Conservation (phyloP, 2,888 invertebrate genomes). For the Catocala nupta region DNA sequence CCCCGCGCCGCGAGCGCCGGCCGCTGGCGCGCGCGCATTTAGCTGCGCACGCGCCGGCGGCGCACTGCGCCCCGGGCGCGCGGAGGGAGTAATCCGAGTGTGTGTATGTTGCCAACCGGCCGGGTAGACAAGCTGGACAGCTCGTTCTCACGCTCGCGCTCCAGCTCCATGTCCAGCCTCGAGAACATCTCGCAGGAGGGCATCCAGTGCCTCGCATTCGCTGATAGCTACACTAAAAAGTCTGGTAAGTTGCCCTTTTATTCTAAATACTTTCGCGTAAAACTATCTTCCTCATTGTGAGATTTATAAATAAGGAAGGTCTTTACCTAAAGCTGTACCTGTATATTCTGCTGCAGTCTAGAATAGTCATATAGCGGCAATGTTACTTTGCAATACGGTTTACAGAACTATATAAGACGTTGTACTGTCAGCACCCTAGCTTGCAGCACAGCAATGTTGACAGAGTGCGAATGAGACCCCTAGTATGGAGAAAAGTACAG, state of each 20-base stretch:
- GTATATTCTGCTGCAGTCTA: no score
- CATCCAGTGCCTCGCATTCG: constrained; percentile 98
- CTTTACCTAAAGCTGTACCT: no score
- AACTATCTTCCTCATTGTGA: no score
- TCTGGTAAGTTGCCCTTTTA: constrained; percentile 89
- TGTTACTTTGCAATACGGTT: no score
- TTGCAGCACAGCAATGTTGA: no score
- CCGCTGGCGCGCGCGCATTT: background rate
- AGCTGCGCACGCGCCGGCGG: constrained; percentile 14
- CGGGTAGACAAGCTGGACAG: constrained; percentile 98
- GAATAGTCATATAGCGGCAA: no score
- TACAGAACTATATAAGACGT: no score
- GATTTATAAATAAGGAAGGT: no score
- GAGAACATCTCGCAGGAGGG: constrained; percentile 99
- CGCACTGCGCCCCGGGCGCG: constrained; percentile 23
- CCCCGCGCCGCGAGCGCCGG: constrained; percentile 7
- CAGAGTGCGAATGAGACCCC: no score
- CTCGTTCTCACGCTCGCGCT: constrained; percentile 98
- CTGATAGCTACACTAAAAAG: constrained; percentile 97
- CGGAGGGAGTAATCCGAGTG: constrained; percentile 70
- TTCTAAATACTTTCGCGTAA: background rate
- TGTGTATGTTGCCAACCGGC: constrained; percentile 83
- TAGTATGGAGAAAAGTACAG: no score
- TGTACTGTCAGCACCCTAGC: no score
- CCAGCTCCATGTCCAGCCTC: constrained; percentile 98